Percentiles rank a stretch among this genome's conserved stretches.
Evolutionary conservation across 2,888 invertebrate species (phyloP).

Genomic region (Caenorhabditis doughertyi): DNA sequence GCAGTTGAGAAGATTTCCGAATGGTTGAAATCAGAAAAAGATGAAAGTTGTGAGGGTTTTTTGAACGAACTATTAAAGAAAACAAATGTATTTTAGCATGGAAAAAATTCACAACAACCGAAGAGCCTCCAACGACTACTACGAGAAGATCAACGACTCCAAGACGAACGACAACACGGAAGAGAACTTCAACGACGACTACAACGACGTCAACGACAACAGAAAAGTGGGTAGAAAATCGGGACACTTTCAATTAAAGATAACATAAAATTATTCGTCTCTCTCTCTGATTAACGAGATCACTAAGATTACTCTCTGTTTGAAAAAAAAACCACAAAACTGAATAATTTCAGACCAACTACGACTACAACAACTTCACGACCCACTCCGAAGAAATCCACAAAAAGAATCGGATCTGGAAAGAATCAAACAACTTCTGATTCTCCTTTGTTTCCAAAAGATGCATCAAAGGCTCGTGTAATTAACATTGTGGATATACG

Average conservation of each 20-base stretch:
- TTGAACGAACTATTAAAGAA: neutral
- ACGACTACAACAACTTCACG: conserved; percentile 31
- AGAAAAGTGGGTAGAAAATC: conserved; percentile 18
- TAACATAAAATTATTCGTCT: neutral
- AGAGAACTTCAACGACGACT: conserved; percentile 18
- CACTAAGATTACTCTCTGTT: no score
- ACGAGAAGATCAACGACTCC: conserved; percentile 49
- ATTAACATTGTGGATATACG: conserved; percentile 61
- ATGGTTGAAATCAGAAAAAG: conserved; percentile 57
- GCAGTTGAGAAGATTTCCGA: conserved; percentile 52
- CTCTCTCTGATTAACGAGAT: no score
- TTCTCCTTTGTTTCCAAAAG: conserved; percentile 27
- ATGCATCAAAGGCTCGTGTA: conserved; percentile 30
- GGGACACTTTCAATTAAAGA: neutral
- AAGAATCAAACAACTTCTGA: conserved; percentile 32
- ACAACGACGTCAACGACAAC: conserved; percentile 48
- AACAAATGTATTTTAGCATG: conserved; percentile 24
- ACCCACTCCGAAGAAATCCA: conserved; percentile 24
- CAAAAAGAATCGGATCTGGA: conserved; percentile 23
- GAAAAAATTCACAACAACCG: conserved; percentile 51
- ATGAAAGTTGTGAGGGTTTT: conserved; percentile 53
- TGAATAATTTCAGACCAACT: conserved; percentile 54
- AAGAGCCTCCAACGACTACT: conserved; percentile 43
- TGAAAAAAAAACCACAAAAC: no score
- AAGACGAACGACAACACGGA: conserved; percentile 18